Evolutionary conservation across 2,888 invertebrate species (phyloP), one percentile per base, ranked within the genome.

Genomic region (Diploptera punctata): DNA sequence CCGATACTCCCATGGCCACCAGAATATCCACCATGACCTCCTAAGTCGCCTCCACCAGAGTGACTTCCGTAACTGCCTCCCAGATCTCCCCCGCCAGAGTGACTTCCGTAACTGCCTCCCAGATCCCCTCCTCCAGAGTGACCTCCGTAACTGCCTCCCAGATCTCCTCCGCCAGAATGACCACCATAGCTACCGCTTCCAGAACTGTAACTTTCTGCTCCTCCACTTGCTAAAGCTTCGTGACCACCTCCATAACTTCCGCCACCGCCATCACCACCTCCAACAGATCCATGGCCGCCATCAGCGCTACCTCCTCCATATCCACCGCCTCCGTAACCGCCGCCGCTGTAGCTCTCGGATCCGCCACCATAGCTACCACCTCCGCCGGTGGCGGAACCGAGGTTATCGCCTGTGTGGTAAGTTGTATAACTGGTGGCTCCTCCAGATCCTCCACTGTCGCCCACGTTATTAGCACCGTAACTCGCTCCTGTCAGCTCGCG

Each of bases 351-450:
- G 38, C 49, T 26, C 4, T 26, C 71, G 38, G 29, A 2, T 13
- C 61, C 61, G 60, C 70, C 70, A 31, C 65, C 70, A 61, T 70
- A 71, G 60, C 71, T 67, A 24, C 68, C 72, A 2, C 44, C 67
- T 19, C 43, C 47, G 44, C 13, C 49, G 47, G 33, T 61, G 26
- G 16, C 60, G 54, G 0, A 18, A 38, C 49, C 47, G 19, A 21
- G 24, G 49, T 31, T 49, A 5, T 29, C 57, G 10, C 24, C 47
- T 7, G 33, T 33, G 3, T 47, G 47, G 10, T 13, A 26, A 5
- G 57, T 29, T 4, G 57, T 16, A 29, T 57, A 57, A 29, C 57
- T 57, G 1, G 57, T 57, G 18, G 49, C 57, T 7, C n/a, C 19
- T 3, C 19, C 29, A 26, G 31, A 9, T 1, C 49, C 31, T 47